A percentile compares a stretch with the other conserved stretches of the same genome.
Conservation (phyloP, 2,113 vertebrate genomes). For the Nycticorax nycticorax region DNA sequence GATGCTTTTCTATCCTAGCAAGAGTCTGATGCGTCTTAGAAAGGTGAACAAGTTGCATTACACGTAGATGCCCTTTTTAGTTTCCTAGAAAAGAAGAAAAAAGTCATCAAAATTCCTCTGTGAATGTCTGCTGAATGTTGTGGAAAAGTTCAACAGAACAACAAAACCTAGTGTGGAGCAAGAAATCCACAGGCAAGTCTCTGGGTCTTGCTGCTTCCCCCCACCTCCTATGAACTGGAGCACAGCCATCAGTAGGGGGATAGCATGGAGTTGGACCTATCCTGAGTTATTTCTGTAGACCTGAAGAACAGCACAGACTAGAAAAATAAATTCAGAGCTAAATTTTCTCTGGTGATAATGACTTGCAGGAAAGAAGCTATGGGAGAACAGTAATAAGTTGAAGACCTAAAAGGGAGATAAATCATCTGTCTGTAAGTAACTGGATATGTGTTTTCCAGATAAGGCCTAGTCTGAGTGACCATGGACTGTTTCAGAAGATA, state of each 20-base stretch:
- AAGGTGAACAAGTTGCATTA: not conserved
- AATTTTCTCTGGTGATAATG: not conserved
- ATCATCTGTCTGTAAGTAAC: not conserved
- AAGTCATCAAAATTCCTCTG: not conserved
- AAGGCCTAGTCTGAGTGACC: not conserved
- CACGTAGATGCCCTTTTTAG: not conserved
- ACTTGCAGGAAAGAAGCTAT: not conserved
- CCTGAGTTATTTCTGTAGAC: not conserved
- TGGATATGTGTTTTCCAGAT: not conserved
- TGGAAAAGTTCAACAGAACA: not conserved
- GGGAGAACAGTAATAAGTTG: not conserved
- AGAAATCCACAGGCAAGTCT: not conserved
- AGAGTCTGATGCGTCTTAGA: not conserved
- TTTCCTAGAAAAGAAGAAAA: not conserved
- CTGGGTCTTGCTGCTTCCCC: not conserved
- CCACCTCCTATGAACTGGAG: not conserved
- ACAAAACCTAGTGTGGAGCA: not conserved
- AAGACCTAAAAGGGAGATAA: not conserved
- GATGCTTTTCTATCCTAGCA: not conserved
- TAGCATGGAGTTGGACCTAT: not conserved
- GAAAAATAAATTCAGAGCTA: not conserved
- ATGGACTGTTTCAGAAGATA: not conserved
- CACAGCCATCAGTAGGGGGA: not conserved
- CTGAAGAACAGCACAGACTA: not conserved
- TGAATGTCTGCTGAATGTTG: not conserved